A percentile compares a stretch with the other conserved stretches of the same genome.
Conservation (phyloP, 2,888 invertebrate genomes). For the Polylopha cassiicola region DNA sequence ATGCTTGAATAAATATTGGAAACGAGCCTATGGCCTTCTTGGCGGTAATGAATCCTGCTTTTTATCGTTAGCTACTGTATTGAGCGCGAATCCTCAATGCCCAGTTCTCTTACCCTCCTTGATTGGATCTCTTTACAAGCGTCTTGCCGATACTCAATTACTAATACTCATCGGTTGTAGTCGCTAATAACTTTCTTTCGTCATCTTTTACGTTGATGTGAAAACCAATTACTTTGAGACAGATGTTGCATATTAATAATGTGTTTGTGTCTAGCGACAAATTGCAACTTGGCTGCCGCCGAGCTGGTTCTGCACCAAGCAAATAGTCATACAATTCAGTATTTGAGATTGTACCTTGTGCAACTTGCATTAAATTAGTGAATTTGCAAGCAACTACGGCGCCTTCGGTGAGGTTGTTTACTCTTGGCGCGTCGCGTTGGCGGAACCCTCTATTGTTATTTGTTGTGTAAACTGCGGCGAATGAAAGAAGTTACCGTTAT, state of each 20-base stretch:
- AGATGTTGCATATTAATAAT: slow-evolving; percentile 6
- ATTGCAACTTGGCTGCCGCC: slow-evolving; percentile 5
- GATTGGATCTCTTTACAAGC: no score
- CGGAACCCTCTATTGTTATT: slow-evolving; percentile 12
- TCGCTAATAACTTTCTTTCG: no score
- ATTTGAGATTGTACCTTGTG: slow-evolving; percentile 17
- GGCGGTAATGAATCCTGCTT: slow-evolving; percentile 19
- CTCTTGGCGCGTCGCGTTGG: slow-evolving; percentile 19
- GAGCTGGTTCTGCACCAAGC: slow-evolving; percentile 12
- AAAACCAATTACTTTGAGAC: slow-evolving; percentile 5
- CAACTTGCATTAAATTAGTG: slow-evolving; percentile 19
- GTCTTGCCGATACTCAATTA: no score
- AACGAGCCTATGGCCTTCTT: slow-evolving; percentile 19
- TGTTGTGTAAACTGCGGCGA: slow-evolving; percentile 12
- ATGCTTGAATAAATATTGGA: slow-evolving; percentile 20
- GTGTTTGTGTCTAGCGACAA: slow-evolving; percentile 1
- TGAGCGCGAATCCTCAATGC: slow-evolving; percentile 13
- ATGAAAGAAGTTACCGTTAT: slow-evolving; percentile 11
- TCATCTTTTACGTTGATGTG: no score
- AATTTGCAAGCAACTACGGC: slow-evolving; percentile 22
- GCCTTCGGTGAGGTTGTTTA: slow-evolving; percentile 12
- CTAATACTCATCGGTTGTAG: no score
- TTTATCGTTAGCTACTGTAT: slow-evolving; percentile 17
- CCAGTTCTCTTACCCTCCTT: no score
- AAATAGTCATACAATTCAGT: slow-evolving; percentile 19